Percentiles rank a stretch among this genome's conserved stretches.
Evolutionary conservation across 2,888 invertebrate genomes (phyloP).

Genomic region (Melieria omissa): DNA sequence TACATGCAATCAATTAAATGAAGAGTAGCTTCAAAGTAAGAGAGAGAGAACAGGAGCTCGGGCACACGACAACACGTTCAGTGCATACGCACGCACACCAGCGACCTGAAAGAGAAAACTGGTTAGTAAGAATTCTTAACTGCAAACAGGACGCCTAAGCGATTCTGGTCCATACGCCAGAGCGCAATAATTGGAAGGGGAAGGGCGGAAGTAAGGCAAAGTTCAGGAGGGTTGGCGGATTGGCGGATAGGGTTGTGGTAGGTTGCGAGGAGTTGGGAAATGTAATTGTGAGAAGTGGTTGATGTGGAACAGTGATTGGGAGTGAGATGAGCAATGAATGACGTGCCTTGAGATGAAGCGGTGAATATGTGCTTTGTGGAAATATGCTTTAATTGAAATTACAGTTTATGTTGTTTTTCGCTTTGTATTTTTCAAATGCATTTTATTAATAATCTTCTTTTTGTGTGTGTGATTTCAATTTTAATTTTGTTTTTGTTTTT

Average conservation of each 20-base stretch:
- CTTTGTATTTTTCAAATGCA: constrained; percentile 37
- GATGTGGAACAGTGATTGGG: neutral
- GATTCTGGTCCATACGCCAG: neutral
- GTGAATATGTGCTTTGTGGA: neutral
- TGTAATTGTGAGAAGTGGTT: no score
- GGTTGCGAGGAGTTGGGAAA: neutral
- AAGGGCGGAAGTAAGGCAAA: neutral
- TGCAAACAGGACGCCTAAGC: neutral
- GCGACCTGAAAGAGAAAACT: constrained; percentile 62
- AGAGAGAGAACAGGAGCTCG: no score
- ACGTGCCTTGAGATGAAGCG: neutral
- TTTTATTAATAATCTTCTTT: constrained; percentile 38
- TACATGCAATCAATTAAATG: no score
- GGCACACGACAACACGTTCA: no score
- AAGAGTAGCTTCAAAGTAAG: no score
- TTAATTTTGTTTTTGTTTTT: constrained; percentile 27
- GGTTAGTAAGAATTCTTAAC: constrained; percentile 58
- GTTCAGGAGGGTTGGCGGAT: no score
- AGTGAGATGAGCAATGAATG: neutral
- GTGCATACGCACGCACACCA: neutral
- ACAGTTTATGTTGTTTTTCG: constrained; percentile 34
- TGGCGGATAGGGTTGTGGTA: neutral
- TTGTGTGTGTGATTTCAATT: constrained; percentile 33
- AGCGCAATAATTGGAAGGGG: neutral
- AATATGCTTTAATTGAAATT: constrained; percentile 31